phyloP scores from a whole-genome alignment of 2,888 invertebrate species.

The Priocnemis perturbator region DNA sequence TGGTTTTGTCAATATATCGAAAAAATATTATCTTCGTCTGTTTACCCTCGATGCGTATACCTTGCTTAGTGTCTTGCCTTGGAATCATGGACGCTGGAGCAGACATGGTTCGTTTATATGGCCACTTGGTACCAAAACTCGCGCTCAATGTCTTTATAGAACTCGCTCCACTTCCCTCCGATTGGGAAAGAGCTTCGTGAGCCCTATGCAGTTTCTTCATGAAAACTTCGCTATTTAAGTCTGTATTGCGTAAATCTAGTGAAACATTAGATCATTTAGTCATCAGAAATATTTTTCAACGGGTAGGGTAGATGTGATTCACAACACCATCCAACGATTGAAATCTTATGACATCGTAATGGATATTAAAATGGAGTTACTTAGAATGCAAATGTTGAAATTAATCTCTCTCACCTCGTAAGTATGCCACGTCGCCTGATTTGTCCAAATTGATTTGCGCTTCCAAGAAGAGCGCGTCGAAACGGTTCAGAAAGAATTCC shows the following conservation, averaged over 20 bases:
- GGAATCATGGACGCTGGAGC: conserved; percentile 91
- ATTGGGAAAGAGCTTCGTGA: conserved; percentile 89
- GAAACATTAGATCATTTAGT: conserved; percentile 19
- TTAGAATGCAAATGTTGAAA: background rate
- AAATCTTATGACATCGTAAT: no score
- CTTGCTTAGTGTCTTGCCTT: conserved; percentile 84
- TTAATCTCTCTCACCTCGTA: conserved; percentile 81
- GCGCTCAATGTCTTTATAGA: conserved; percentile 88
- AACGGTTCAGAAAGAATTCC: conserved; percentile 98
- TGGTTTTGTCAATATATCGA: background rate
- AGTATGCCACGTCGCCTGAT: conserved; percentile 88
- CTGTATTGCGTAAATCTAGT: conserved; percentile 91
- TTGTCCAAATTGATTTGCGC: conserved; percentile 94
- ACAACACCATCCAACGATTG: no score
- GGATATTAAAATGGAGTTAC: no score
- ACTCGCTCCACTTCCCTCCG: conserved; percentile 80
- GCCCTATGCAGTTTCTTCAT: conserved; percentile 91
- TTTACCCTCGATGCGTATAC: conserved; percentile 64
- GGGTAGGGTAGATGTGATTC: no score
- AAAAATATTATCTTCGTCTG: background rate
- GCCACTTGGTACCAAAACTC: conserved; percentile 94
- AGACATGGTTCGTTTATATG: conserved; percentile 95
- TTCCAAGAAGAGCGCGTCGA: conserved; percentile 96
- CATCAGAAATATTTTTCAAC: no score
- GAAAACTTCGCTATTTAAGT: conserved; percentile 90